Base-by-base conservation (phyloP, 2,113 vertebrate genomes). In the Merops nubicus region DNA sequence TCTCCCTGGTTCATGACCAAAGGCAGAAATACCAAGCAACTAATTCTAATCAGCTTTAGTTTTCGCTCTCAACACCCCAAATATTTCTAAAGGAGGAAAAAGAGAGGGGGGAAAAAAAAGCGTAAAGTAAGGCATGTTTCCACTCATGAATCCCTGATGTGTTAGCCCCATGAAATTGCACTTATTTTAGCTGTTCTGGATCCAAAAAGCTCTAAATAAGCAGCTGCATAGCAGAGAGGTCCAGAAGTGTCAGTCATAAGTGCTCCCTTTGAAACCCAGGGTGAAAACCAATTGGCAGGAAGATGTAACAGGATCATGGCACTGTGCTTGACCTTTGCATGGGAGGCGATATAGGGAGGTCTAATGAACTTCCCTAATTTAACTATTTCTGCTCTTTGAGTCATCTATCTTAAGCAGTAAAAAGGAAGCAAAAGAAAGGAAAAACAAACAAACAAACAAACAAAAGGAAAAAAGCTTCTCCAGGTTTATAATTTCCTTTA, bases 261-360 rank as follows among this genome's bases (percentile, higher is more conserved):
- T 96, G 96, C 94, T 98, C 94, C 95, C 97, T 98, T 94, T 97
- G 97, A 98, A 98, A 97, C 91, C 36, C 0, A 65, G 93, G 94
- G 95, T 97, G 92, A 97, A 97, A 69, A 94, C 96, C 93, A 95
- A 84, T 80, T 98, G 98, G 98, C 97, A 98, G 96, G 96, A 97
- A 98, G 98, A 98, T 97, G 93, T 97, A 98, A 96, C 48, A 91
- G 64, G 96, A 96, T 88, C 81, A 64, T 51, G 97, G 96, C 97
- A 97, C 82, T 42, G 93, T 68, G 95, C 93, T 92, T 97, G 98
- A 98, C 97, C 97, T 92, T 91, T 97, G 95, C 88, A 86, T 88
- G 43, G 92, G n/a, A 76, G 88, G 79, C 86, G 92, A 96, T 86
- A 81, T 8, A 64, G 51, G 26, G 67, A 96, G 82, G 90, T 92